A percentile compares a stretch with the other conserved stretches of the same genome.
Conservation (phyloP, 2,888 invertebrate species). For the Euproctis similis region DNA sequence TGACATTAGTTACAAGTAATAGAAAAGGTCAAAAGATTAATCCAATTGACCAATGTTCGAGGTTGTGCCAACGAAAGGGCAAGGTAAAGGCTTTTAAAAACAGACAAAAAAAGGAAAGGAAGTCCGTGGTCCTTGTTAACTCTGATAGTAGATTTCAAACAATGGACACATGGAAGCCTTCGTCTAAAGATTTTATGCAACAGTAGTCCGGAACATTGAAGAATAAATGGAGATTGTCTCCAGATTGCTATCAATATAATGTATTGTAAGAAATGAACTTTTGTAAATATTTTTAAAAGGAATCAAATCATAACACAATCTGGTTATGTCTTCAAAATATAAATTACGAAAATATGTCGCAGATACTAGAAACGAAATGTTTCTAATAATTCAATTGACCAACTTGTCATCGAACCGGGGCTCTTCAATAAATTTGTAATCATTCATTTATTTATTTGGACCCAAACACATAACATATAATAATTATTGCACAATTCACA, state of each 20-base stretch:
- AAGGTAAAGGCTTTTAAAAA: conserved; percentile 20
- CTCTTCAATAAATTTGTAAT: conserved; percentile 15
- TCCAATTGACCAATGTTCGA: conserved; percentile 23
- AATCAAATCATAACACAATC: not conserved
- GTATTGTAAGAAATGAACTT: not conserved
- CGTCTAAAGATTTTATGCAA: conserved; percentile 13
- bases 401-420: conserved; percentile 12
- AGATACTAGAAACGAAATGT: not conserved
- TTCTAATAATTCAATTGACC: conserved; percentile 4
- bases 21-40: conserved; percentile 19
- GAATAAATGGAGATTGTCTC: conserved; percentile 2
- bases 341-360: not conserved
- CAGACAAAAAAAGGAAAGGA: conserved; percentile 28
- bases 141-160: conserved; percentile 14
- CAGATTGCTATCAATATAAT: conserved; percentile 8
- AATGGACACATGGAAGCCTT: conserved; percentile 14
- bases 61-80: conserved; percentile 23
- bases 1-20: conserved; percentile 14
- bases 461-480: conserved; percentile 24
- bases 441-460: conserved; percentile 19
- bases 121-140: conserved; percentile 25
- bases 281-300: not conserved
- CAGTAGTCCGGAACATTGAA: conserved; percentile 12
- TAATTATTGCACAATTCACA: conserved; percentile 32
- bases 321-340: not conserved